phyloP scores from a whole-genome alignment of 2,113 vertebrate genomes.

The Trogon melanurus region DNA sequence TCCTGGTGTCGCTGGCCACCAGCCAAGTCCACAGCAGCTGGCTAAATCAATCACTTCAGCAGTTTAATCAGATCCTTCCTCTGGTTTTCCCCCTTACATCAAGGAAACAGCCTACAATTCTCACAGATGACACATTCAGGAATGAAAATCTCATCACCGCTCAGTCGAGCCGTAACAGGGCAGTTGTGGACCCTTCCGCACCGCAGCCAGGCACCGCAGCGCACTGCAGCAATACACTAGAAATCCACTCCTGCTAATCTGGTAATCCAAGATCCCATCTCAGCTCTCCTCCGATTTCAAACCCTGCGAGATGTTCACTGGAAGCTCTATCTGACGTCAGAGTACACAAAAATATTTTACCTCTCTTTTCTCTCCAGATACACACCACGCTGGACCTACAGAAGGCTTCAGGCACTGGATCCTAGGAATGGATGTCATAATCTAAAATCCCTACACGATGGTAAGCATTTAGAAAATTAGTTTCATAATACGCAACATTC shows the following conservation, averaged over 20 bases:
- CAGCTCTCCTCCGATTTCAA: background rate
- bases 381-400: background rate
- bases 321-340: background rate
- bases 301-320: background rate
- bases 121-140: background rate
- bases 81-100: background rate
- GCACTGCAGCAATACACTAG: background rate
- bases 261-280: background rate
- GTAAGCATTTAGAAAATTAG: background rate
- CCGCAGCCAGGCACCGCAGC: background rate
- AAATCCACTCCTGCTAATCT: background rate
- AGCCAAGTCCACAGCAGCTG: background rate
- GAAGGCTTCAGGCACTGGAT: background rate
- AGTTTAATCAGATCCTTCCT: slow-evolving; percentile 40
- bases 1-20: background rate
- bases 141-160: slow-evolving; percentile 4
- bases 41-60: slow-evolving; percentile 18
- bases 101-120: slow-evolving; percentile 11
- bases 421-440: background rate
- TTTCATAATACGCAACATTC: background rate
- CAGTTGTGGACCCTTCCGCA: background rate
- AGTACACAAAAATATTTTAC: background rate
- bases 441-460: background rate
- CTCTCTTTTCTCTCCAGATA: background rate
- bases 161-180: accelerated